These are phyloP conservation scores for Peromyscus eremicus DNA, from an alignment of 2,797 vertebrate species.

Conservation along the genomic window DNA sequence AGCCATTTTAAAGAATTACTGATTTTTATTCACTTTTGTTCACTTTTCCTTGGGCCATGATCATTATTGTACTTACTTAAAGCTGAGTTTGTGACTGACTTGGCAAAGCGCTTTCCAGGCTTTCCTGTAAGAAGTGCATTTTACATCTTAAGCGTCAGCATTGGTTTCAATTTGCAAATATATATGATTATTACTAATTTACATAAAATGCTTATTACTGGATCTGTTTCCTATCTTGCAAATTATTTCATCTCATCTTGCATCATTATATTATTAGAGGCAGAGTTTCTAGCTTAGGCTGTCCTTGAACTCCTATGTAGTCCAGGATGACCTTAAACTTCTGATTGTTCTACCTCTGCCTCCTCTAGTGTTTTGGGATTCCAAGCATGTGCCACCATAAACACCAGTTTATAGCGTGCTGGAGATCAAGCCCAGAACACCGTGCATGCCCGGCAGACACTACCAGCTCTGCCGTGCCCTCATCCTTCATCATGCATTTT, in stretches of 20 bases:
- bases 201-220: background rate
- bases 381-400: background rate
- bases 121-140: constrained; percentile 11
- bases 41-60: background rate
- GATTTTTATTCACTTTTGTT: constrained; percentile 65
- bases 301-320: background rate
- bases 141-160: background rate
- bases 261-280: background rate
- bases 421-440: background rate
- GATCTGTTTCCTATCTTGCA: background rate
- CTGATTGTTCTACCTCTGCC: no score
- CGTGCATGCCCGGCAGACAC: background rate
- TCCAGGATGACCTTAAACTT: background rate
- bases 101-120: background rate
- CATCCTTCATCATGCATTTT: background rate
- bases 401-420: background rate
- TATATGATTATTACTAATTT: background rate
- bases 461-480: background rate
- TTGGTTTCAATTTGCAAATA: background rate
- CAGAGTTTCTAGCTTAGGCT: background rate
- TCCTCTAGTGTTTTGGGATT: background rate
- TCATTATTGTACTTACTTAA: background rate
- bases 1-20: constrained; percentile 41
- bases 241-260: background rate
- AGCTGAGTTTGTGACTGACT: constrained; percentile 13